A percentile compares a stretch with the other conserved stretches of the same genome.
Conservation (phyloP, 2,888 invertebrate genomes). For the Phaonia tiefii region DNA sequence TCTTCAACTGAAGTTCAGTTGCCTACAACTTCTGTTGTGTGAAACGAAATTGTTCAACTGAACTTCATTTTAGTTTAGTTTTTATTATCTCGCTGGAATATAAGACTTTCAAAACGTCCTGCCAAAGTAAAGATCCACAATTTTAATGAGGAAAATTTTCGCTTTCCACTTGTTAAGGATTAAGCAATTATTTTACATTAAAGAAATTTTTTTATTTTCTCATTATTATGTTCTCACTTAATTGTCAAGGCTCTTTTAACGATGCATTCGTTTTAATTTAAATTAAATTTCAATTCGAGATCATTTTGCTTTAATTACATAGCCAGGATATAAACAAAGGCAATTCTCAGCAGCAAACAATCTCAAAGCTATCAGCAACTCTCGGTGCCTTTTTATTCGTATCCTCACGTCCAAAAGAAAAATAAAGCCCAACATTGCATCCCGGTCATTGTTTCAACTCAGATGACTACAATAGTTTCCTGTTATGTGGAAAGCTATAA, state of each 20-base stretch:
- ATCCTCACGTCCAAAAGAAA: background rate
- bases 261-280: background rate
- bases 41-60: too few relatives aligned
- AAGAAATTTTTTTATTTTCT: too few relatives aligned
- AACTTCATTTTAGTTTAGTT: too few relatives aligned
- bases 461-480: constrained; percentile 38
- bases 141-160: too few relatives aligned
- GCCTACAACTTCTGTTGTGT: too few relatives aligned
- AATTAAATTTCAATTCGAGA: constrained; percentile 22
- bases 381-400: background rate
- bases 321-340: background rate
- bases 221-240: too few relatives aligned
- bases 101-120: too few relatives aligned
- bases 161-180: too few relatives aligned
- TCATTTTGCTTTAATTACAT: constrained; percentile 7
- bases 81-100: too few relatives aligned
- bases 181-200: too few relatives aligned
- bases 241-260: background rate
- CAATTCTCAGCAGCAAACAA: background rate
- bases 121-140: too few relatives aligned
- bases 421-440: background rate
- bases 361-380: background rate
- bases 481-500: constrained; percentile 3
- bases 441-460: background rate
- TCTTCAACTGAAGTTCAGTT: too few relatives aligned